These are phyloP conservation scores for Pemphredon lugubris DNA, from an alignment of 2,888 invertebrate species.

Conservation along the genomic window DNA sequence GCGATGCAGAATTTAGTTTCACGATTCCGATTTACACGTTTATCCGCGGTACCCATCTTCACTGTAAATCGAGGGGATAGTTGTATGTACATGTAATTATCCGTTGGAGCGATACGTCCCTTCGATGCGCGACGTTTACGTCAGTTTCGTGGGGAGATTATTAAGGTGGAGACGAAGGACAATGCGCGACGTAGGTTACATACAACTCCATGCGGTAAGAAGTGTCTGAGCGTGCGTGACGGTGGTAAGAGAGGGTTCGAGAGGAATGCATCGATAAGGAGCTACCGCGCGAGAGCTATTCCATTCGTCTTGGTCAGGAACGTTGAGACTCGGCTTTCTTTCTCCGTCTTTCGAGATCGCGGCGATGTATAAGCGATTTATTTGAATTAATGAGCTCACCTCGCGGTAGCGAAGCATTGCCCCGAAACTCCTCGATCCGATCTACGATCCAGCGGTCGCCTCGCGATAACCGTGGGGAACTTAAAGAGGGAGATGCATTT, in stretches of 20 bases:
- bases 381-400: slow-evolving; percentile 74
- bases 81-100: too few species aligned
- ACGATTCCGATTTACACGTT: too few species aligned
- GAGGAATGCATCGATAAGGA: slow-evolving; percentile 65
- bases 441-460: slow-evolving; percentile 49
- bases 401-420: slow-evolving; percentile 50
- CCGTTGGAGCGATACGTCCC: too few species aligned
- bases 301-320: slow-evolving; percentile 69
- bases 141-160: slow-evolving; percentile 28
- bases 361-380: slow-evolving; percentile 72
- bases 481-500: too few species aligned
- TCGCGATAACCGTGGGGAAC: slow-evolving; percentile 64
- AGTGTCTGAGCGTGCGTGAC: slow-evolving; percentile 46
- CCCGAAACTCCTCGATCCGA: slow-evolving; percentile 63
- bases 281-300: slow-evolving; percentile 60
- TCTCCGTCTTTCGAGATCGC: slow-evolving; percentile 63
- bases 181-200: slow-evolving; percentile 24
- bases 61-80: too few species aligned
- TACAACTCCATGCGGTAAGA: slow-evolving; percentile 19
- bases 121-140: slow-evolving; percentile 23
- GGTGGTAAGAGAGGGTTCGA: slow-evolving; percentile 49
- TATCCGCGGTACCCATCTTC: too few species aligned
- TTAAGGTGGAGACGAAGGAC: slow-evolving; percentile 11
- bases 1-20: too few species aligned
- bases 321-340: slow-evolving; percentile 56